Evolutionary conservation across 2,113 vertebrate species (phyloP).

Genomic region (Dendropsophus ebraccatus): DNA sequence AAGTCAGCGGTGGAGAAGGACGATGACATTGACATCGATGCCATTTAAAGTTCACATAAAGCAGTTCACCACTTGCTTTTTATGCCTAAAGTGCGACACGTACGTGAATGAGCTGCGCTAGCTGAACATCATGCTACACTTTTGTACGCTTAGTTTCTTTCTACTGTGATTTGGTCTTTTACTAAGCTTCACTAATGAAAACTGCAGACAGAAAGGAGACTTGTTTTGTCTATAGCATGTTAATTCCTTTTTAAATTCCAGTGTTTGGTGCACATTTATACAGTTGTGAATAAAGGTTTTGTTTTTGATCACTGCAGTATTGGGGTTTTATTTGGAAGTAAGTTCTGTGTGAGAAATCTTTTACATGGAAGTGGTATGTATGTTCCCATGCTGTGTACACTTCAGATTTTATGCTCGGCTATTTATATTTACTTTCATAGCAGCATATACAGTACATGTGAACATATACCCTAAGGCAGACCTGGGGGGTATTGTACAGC

Average conservation of each 20-base stretch:
- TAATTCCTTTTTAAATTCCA: conserved; percentile 72
- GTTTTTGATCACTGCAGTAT: conserved; percentile 13
- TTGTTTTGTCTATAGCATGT: conserved; percentile 77
- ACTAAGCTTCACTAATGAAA: conserved; percentile 71
- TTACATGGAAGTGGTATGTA: too few species aligned
- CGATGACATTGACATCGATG: conserved; percentile 98
- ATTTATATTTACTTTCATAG: too few species aligned
- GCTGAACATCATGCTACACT: conserved; percentile 77
- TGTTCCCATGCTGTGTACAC: too few species aligned
- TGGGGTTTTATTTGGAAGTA: neutral
- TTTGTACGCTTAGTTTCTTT: conserved; percentile 72
- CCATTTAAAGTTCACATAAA: conserved; percentile 82
- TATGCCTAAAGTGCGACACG: conserved; percentile 77
- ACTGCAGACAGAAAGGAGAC: conserved; percentile 70
- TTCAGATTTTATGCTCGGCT: too few species aligned
- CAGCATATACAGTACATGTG: too few species aligned
- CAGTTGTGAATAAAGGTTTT: conserved; percentile 80
- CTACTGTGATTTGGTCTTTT: conserved; percentile 75
- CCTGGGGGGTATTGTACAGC: too few species aligned
- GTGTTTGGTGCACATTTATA: conserved; percentile 79
- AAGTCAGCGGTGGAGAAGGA: conserved; percentile 87
- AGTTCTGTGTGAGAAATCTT: neutral
- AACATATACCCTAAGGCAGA: too few species aligned
- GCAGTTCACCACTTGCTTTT: conserved; percentile 68
- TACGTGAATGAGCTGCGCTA: conserved; percentile 74